Evolutionary conservation across 2,888 invertebrate genomes (phyloP).

Genomic region (Andrena minutula): DNA sequence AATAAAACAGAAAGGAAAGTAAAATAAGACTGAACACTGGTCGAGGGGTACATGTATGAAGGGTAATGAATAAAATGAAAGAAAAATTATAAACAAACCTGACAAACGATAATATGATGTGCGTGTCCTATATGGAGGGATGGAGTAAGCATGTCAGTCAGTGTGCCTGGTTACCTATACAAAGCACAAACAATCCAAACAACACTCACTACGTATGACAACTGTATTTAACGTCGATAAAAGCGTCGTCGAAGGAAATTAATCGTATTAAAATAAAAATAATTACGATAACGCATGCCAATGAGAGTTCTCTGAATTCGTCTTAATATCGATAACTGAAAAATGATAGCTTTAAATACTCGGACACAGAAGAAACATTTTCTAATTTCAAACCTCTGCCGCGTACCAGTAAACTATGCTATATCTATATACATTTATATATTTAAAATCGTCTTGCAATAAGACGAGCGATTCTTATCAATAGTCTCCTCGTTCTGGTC

Average conservation of each 20-base stretch:
- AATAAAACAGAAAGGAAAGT: background rate
- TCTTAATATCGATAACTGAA: background rate
- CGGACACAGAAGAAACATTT: background rate
- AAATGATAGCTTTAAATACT: background rate
- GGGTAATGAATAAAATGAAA: slow-evolving; percentile 66
- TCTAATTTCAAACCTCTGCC: background rate
- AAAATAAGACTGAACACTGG: background rate
- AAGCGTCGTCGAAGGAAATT: slow-evolving; percentile 23
- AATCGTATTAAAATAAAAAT: slow-evolving; percentile 29
- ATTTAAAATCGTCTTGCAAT: background rate
- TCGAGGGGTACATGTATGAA: slow-evolving; percentile 26
- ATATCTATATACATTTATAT: background rate
- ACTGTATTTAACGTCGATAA: slow-evolving; percentile 40
- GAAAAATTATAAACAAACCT: slow-evolving; percentile 84
- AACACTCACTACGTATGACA: slow-evolving; percentile 76
- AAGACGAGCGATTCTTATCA: background rate
- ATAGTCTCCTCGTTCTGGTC: background rate
- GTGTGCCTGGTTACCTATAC: slow-evolving; percentile 84
- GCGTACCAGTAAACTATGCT: too few species aligned
- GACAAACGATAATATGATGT: slow-evolving; percentile 80
- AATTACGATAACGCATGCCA: slow-evolving; percentile 60
- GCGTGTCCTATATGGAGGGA: slow-evolving; percentile 80
- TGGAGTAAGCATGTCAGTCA: slow-evolving; percentile 82
- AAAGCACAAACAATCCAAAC: slow-evolving; percentile 83
- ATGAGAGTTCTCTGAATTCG: slow-evolving; percentile 13